These are phyloP conservation scores for Cheilosia scutellata DNA, from an alignment of 2,888 invertebrate species.

Conservation along the genomic window DNA sequence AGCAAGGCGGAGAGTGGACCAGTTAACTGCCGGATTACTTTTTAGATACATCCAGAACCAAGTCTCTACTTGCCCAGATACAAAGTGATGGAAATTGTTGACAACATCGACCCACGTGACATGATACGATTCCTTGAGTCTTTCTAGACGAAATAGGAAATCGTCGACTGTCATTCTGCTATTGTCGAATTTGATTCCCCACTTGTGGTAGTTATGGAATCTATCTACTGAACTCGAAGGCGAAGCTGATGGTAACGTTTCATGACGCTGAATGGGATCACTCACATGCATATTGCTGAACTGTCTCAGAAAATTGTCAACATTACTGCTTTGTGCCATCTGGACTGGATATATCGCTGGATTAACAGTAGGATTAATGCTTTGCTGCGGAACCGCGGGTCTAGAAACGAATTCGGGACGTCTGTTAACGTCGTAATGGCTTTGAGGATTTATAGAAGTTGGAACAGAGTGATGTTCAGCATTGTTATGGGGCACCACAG, in stretches of 20 bases:
- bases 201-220: not conserved
- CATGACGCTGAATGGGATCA: too few species aligned
- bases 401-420: not conserved
- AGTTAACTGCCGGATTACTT: not conserved
- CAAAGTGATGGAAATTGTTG: constrained; percentile 1
- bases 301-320: not conserved
- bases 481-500: too few species aligned
- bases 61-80: not conserved
- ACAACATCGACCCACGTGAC: not conserved
- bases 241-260: not conserved
- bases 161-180: constrained; percentile 3
- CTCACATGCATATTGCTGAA: too few species aligned
- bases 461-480: not conserved
- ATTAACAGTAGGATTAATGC: not conserved
- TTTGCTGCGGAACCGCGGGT: not conserved
- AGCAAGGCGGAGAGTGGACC: not conserved
- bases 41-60: constrained; percentile 9
- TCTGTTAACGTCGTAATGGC: not conserved
- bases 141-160: not conserved
- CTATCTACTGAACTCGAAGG: not conserved
- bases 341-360: not conserved
- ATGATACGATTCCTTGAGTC: not conserved
- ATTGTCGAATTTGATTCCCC: constrained; percentile 6
- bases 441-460: too few species aligned
- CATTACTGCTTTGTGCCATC: not conserved